phyloP scores from a whole-genome alignment of 2,113 vertebrate genomes.

The Peromyscus leucopus region DNA sequence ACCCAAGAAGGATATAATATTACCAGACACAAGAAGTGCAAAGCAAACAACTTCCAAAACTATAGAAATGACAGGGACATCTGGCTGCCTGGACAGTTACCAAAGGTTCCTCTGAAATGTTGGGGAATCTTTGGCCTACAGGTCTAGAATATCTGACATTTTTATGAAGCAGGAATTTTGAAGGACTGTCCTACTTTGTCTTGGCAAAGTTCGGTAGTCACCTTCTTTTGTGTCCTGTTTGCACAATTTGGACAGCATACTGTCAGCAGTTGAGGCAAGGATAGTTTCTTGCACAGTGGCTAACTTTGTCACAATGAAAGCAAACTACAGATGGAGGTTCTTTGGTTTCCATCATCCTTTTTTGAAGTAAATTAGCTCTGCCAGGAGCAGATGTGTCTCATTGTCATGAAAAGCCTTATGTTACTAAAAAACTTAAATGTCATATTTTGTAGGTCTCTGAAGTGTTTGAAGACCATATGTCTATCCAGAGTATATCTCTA shows the following conservation, averaged over 20 bases:
- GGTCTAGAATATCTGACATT: background rate
- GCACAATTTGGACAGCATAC: background rate
- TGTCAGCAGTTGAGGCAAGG: background rate
- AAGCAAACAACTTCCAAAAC: background rate
- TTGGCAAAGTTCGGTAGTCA: background rate
- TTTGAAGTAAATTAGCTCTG: background rate
- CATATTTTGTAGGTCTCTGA: background rate
- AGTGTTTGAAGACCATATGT: background rate
- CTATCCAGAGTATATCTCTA: background rate
- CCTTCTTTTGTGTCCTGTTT: background rate
- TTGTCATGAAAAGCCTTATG: background rate
- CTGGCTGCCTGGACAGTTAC: background rate
- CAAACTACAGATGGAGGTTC: background rate
- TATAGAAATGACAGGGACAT: background rate
- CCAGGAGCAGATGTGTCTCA: background rate
- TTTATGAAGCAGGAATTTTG: background rate
- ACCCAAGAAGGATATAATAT: background rate
- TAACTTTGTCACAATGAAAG: background rate
- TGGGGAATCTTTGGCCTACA: background rate
- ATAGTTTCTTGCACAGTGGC: background rate
- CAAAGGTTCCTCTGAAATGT: background rate
- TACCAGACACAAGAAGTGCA: background rate
- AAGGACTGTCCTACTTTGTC: background rate
- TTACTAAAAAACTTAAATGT: background rate
- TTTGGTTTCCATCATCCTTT: background rate